Conservation (phyloP, 2,888 invertebrate species). For the Drosophila nr. perissopoda region DNA sequence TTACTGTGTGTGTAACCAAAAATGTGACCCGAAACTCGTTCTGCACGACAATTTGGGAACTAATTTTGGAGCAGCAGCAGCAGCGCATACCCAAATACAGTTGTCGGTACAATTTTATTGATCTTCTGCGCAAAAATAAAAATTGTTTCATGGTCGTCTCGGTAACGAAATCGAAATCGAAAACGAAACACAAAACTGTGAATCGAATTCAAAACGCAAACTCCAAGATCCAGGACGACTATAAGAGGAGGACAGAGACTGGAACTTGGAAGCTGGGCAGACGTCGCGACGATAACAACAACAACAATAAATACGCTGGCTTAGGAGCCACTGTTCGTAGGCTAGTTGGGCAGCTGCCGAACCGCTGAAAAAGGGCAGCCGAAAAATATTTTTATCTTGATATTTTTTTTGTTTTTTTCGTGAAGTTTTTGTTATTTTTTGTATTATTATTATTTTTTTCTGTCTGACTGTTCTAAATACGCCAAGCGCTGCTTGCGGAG, state of each 20-base stretch:
- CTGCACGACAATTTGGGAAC: slow-evolving; percentile 73
- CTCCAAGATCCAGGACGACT: slow-evolving; percentile 33
- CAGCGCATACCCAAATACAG: slow-evolving; percentile 63
- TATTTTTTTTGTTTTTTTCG: slow-evolving; percentile 51
- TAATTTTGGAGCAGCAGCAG: slow-evolving; percentile 57
- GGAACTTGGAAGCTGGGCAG: slow-evolving; percentile 35
- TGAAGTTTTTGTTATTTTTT: slow-evolving; percentile 22
- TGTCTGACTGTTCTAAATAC: slow-evolving; percentile 68
- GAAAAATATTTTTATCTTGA: slow-evolving; percentile 79
- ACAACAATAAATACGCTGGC: slow-evolving; percentile 59
- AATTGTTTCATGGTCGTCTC: slow-evolving; percentile 72
- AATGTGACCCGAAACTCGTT: slow-evolving; percentile 70
- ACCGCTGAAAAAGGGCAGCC: slow-evolving; percentile 68
- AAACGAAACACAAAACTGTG: slow-evolving; percentile 56
- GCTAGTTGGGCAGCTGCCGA: slow-evolving; percentile 46
- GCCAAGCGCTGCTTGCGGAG: slow-evolving; percentile 65
- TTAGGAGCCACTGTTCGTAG: slow-evolving; percentile 56
- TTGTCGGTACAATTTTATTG: slow-evolving; percentile 80
- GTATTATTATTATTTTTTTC: slow-evolving; percentile 31
- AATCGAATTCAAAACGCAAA: slow-evolving; percentile 68
- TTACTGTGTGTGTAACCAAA: slow-evolving; percentile 72
- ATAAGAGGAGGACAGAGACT: slow-evolving; percentile 13
- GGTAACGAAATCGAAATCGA: slow-evolving; percentile 69
- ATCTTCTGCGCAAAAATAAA: slow-evolving; percentile 75
- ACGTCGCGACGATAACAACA: slow-evolving; percentile 58